Base-by-base conservation (phyloP, 1,140 invertebrate species). In the Riptortus pedestris region DNA sequence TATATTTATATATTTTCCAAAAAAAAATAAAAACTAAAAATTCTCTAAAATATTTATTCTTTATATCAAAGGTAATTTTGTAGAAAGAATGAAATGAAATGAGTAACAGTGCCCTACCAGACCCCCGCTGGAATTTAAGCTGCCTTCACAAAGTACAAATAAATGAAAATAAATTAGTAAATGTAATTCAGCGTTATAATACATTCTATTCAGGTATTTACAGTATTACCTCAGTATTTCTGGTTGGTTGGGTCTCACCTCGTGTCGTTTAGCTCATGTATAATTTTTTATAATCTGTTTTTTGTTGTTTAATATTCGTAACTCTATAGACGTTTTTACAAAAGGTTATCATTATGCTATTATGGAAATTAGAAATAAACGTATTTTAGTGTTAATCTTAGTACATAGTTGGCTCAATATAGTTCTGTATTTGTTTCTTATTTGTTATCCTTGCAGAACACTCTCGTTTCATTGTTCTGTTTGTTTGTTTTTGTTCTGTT, bases 111-210 rank as follows among this genome's bases (percentile, higher is more conserved):
- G n/a, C 52, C 57, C 57, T 29, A 2, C 57, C 14, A 33, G 29
- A 48, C 38, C 31, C 52, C 59, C 22, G 58, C 64, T 33, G 7
- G 57, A 59, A 65, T 65, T 64, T 65, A 65, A 61, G 64, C 64
- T 65, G 64, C 64, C 64, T 65, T 65, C 64, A 60, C 33, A 31
- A 65, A 65, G 64, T 65, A 65, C 64, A 65, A 65, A 65, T 65
- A 61, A 65, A 14, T 38, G 38, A 65, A 65, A 63, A 31, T 58
- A 22, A 24, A 64, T 18, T 57, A 58, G 60, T 38, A 22, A 62
- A 24, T 26, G 38, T 47, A 47, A 55, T 26, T 31, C 31, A 62
- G 38, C n/a, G 20, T 1, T 27, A 45, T 2, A 18, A 43, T 33
- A 55, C 57, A 59, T 33, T 29, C 57, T 33, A 59, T 59, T 29